Evolutionary conservation across 2,888 invertebrate genomes (phyloP).

Genomic region (Noctua pronuba): DNA sequence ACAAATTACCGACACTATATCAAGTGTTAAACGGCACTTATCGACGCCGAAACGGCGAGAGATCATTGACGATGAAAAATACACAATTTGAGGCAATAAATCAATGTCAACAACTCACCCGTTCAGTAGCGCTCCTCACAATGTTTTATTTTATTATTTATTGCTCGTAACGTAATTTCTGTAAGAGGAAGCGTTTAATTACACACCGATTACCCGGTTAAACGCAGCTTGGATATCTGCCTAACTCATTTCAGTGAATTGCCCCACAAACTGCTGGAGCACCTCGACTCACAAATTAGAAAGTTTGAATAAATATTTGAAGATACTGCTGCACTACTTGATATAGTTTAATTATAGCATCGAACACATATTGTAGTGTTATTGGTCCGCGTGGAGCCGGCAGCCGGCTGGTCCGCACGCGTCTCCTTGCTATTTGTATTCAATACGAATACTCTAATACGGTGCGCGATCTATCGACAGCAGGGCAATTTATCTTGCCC

Average conservation of each 20-base stretch:
- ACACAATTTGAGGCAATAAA: constrained; percentile 89
- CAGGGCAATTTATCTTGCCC: constrained; percentile 82
- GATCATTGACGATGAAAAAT: constrained; percentile 88
- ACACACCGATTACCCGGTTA: constrained; percentile 72
- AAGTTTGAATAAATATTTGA: constrained; percentile 57
- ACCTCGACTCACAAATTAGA: constrained; percentile 46
- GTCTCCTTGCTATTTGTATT: constrained; percentile 83
- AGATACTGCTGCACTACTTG: constrained; percentile 36
- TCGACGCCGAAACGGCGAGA: constrained; percentile 87
- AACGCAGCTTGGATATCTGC: constrained; percentile 62
- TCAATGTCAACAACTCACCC: constrained; percentile 80
- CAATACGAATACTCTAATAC: constrained; percentile 86
- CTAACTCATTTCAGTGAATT: constrained; percentile 58
- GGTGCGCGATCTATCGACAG: constrained; percentile 84
- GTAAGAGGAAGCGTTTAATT: constrained; percentile 80
- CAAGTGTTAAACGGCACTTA: constrained; percentile 90
- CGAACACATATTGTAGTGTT: constrained; percentile 11
- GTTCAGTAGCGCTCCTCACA: constrained; percentile 79
- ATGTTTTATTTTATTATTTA: constrained; percentile 87
- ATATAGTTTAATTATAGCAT: constrained; percentile 37
- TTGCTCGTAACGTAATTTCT: constrained; percentile 82
- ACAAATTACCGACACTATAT: constrained; percentile 90
- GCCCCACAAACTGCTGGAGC: constrained; percentile 44
- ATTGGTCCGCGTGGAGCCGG: constrained; percentile 15
- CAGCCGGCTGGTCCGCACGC: constrained; percentile 61